Base-by-base conservation (phyloP, 2,888 invertebrate species). In the Synergus itoensis region DNA sequence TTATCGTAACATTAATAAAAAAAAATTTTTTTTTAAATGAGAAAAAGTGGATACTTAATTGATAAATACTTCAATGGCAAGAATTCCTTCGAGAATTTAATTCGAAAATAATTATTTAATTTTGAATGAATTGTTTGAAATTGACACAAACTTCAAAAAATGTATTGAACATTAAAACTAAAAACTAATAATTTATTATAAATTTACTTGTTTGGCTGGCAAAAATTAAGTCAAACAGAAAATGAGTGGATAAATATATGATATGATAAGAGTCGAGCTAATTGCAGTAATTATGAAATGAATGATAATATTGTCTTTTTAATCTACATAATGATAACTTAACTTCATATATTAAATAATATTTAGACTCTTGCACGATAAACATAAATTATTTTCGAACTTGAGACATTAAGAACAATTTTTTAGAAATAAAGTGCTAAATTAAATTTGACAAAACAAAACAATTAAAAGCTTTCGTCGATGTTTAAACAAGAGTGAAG, bases 291-390 rank as follows among this genome's bases (percentile, higher is more conserved):
- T 73, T 73, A 73, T 21, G 43, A 67, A 21, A 21, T 67, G 21
- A 18, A 45, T 73, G 53, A 57, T 73, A 73, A 40, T 53, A 40
- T 73, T 73, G 53, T 18, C 4, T 18, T 73, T 73, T 73, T n/a
- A 53, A 73, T 73, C 53, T 73, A 57, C 53, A 1, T 69, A 45
- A 69, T 48, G 69, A 69, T 28, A 48, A 69, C 69, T 48, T 48
- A 45, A 21, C 21, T 48, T 48, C 28, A 48, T 69, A 48, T 69
- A 69, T 45, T 28, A 69, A 69, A 16, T 48, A 69, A 67, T 21
- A 18, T 18, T 57, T 57, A 18, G 57, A 36, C 36, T 7, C 36
- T 36, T 36, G 36, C 5, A 36, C 0, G 36, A 36, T 5, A 36
- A 36, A 36, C 5, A 36, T 36, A 36, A 36, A 36, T 5, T 36